A percentile compares a stretch with the other conserved stretches of the same genome.
These are phyloP conservation scores for Ranitomeya variabilis DNA, from an alignment of 2,113 vertebrate genomes.

Conservation along the genomic window DNA sequence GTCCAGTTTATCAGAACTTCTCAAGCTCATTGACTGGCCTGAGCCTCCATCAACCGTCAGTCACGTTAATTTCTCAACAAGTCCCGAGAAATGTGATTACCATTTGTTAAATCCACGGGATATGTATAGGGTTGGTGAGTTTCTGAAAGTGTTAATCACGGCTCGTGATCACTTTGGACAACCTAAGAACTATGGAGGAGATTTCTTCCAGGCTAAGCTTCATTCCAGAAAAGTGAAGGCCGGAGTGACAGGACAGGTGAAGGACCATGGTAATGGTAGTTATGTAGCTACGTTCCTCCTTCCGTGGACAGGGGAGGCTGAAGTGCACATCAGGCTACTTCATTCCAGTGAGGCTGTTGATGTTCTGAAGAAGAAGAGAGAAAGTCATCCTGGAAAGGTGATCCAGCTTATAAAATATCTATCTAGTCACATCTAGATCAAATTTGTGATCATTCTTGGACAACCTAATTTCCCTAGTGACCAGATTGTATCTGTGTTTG, in stretches of 20 bases:
- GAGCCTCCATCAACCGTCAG: neutral
- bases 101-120: neutral
- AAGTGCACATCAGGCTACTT: constrained; percentile 59
- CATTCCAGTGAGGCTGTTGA: constrained; percentile 64
- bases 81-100: constrained; percentile 16
- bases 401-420: neutral
- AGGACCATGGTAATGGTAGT: constrained; percentile 60
- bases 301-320: constrained; percentile 60
- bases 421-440: too few relatives aligned
- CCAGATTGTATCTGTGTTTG: too few relatives aligned
- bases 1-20: neutral
- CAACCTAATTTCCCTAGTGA: too few relatives aligned
- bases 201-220: constrained; percentile 64
- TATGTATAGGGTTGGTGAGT: constrained; percentile 54
- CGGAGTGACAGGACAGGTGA: constrained; percentile 60
- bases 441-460: too few relatives aligned
- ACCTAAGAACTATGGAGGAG: constrained; percentile 61
- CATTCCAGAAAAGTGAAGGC: constrained; percentile 58
- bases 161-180: constrained; percentile 55
- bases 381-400: constrained; percentile 59
- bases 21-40: constrained; percentile 22
- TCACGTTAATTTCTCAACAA: constrained; percentile 21
- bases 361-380: constrained; percentile 59
- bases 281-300: constrained; percentile 59
- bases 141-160: constrained; percentile 45